Percentiles rank a stretch among this genome's conserved stretches.
Conservation (phyloP, 2,797 vertebrate species). For the Euthynnus affinis region DNA sequence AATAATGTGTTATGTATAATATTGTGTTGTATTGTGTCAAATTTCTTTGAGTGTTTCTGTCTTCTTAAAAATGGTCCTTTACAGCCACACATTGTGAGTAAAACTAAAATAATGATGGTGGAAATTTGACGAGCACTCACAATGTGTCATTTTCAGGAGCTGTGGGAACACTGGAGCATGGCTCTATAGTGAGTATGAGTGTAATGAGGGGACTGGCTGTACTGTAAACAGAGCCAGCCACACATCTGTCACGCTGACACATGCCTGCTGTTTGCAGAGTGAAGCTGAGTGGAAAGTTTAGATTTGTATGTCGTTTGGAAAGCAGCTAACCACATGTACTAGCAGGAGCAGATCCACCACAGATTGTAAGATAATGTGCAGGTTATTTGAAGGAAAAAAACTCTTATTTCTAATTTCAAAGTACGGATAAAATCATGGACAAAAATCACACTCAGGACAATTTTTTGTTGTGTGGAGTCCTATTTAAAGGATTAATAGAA, state of each 20-base stretch:
- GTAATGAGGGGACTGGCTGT: slow-evolving; percentile 56
- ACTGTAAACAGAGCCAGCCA: slow-evolving; percentile 73
- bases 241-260: slow-evolving; percentile 70
- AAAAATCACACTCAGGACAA: not conserved
- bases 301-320: slow-evolving; percentile 51
- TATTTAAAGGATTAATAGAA: slow-evolving; percentile 14
- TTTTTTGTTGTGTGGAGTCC: not conserved
- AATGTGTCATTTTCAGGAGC: slow-evolving; percentile 2
- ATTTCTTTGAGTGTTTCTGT: not conserved
- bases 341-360: slow-evolving; percentile 6
- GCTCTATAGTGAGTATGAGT: slow-evolving; percentile 25
- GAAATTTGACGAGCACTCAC: not conserved
- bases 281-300: slow-evolving; percentile 73
- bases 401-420: not conserved
- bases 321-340: slow-evolving; percentile 17
- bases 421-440: too few species aligned
- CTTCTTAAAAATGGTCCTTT: not conserved
- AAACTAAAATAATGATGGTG: not conserved
- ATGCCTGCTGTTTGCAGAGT: slow-evolving; percentile 59
- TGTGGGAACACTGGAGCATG: not conserved
- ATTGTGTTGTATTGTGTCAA: slow-evolving; percentile 40
- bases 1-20: slow-evolving; percentile 31
- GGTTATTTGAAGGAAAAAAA: too few species aligned
- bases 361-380: not conserved
- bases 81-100: not conserved